Percentiles rank a stretch among this genome's conserved stretches.
phyloP scores from a whole-genome alignment of 2,888 invertebrate species.

The Agrilus mali region DNA sequence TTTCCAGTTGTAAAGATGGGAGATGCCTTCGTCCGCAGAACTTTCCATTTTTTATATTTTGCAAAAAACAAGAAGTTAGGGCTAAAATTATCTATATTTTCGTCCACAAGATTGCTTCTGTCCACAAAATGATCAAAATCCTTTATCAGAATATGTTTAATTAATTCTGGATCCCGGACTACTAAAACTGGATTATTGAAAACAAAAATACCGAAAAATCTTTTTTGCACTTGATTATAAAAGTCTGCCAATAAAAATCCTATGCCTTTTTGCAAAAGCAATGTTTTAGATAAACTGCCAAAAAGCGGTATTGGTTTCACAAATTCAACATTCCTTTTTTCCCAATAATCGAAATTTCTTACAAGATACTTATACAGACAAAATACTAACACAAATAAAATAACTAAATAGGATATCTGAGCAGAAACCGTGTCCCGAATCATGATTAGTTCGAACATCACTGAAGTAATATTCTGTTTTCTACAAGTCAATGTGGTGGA shows the following conservation, averaged over 20 bases:
- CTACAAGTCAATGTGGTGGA: no score
- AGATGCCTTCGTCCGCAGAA: conserved; percentile 36
- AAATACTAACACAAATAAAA: no score
- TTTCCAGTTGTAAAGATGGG: conserved; percentile 43
- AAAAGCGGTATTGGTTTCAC: conserved; percentile 29
- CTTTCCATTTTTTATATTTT: conserved; percentile 40
- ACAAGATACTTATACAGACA: no score
- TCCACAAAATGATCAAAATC: conserved; percentile 38
- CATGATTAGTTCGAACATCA: no score
- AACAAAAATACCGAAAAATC: conserved; percentile 37
- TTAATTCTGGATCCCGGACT: conserved; percentile 34
- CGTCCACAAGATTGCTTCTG: conserved; percentile 31
- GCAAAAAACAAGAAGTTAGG: conserved; percentile 33
- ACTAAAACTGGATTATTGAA: conserved; percentile 37
- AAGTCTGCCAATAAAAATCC: conserved; percentile 23
- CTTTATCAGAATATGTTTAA: conserved; percentile 35
- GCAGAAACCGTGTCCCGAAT: no score
- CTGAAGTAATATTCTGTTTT: no score
- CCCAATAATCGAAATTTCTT: conserved; percentile 31
- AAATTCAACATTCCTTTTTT: conserved; percentile 27
- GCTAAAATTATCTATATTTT: conserved; percentile 31
- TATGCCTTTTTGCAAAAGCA: conserved; percentile 23
- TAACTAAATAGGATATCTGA: no score
- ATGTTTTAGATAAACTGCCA: conserved; percentile 31
- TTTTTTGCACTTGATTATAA: conserved; percentile 18